A percentile compares a stretch with the other conserved stretches of the same genome.
These are phyloP conservation scores for Sylvilagus bachmani DNA, from an alignment of 2,113 vertebrate species.

Conservation along the genomic window DNA sequence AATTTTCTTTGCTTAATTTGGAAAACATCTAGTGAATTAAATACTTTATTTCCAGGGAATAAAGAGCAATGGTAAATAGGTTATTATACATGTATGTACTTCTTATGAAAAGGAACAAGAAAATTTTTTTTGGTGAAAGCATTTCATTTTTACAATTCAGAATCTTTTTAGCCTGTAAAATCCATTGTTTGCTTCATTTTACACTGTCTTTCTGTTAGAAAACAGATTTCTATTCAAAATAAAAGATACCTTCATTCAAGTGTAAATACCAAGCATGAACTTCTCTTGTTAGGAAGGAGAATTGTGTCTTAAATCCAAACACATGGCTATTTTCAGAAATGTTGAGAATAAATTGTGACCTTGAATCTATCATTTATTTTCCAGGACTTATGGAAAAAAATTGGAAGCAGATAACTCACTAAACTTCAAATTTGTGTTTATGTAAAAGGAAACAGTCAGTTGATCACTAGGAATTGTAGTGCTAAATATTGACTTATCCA, in stretches of 20 bases:
- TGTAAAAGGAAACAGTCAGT: background rate
- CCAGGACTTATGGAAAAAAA: background rate
- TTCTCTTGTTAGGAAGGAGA: background rate
- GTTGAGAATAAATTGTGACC: slow-evolving; percentile 26
- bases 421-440: slow-evolving; percentile 41
- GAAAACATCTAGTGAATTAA: slow-evolving; percentile 71
- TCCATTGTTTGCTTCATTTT: slow-evolving; percentile 35
- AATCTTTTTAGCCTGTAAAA: slow-evolving; percentile 52
- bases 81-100: slow-evolving; percentile 57
- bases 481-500: background rate
- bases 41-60: slow-evolving; percentile 54
- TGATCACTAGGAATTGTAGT: background rate
- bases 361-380: slow-evolving; percentile 34
- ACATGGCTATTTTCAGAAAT: slow-evolving; percentile 27
- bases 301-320: slow-evolving; percentile 23
- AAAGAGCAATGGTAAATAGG: slow-evolving; percentile 57
- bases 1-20: slow-evolving; percentile 74
- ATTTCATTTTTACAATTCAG: slow-evolving; percentile 63
- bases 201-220: slow-evolving; percentile 10
- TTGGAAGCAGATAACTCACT: background rate
- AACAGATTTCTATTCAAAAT: background rate
- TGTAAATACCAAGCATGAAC: background rate
- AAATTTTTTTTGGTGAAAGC: slow-evolving; percentile 52
- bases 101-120: slow-evolving; percentile 57
- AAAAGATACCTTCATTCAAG: background rate